A percentile compares a stretch with the other conserved stretches of the same genome.
Conservation (phyloP, 2,797 vertebrate species). For the Lateolabrax maculatus region DNA sequence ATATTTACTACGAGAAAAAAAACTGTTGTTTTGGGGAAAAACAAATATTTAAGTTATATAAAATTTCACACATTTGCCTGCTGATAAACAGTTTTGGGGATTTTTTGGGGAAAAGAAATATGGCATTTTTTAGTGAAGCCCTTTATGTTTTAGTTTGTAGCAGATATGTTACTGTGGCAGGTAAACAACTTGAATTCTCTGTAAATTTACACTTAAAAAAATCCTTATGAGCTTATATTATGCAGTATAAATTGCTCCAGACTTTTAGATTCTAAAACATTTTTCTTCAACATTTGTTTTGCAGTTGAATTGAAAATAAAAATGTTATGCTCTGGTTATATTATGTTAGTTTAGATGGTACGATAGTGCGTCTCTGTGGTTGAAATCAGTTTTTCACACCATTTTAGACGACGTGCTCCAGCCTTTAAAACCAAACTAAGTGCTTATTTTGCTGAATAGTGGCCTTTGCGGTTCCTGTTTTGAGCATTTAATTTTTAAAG, state of each 20-base stretch:
- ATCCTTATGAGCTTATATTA: not conserved
- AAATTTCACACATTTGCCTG: conserved; percentile 11
- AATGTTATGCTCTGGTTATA: not conserved
- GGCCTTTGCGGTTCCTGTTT: conserved; percentile 21
- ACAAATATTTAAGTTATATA: conserved; percentile 1
- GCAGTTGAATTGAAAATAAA: not conserved
- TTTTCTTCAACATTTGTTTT: conserved; percentile 9
- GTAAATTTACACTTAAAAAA: not conserved
- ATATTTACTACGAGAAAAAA: not conserved
- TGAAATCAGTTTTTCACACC: too few relatives aligned
- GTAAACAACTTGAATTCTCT: not conserved
- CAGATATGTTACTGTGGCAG: too few relatives aligned
- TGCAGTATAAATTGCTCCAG: not conserved
- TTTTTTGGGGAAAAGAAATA: not conserved
- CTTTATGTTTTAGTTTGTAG: not conserved
- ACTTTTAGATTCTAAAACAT: not conserved
- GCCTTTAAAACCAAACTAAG: conserved; percentile 40
- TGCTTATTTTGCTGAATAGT: conserved; percentile 41
- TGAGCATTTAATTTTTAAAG: conserved; percentile 53
- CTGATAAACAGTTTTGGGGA: not conserved
- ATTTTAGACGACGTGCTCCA: not conserved
- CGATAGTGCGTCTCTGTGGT: not conserved
- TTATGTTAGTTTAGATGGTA: not conserved
- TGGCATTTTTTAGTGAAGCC: conserved; percentile 1
- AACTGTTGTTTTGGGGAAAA: not conserved